These are phyloP conservation scores for Orbicella faveolata DNA, from an alignment of 64 coral and sea anemone species.

Conservation along the genomic window DNA sequence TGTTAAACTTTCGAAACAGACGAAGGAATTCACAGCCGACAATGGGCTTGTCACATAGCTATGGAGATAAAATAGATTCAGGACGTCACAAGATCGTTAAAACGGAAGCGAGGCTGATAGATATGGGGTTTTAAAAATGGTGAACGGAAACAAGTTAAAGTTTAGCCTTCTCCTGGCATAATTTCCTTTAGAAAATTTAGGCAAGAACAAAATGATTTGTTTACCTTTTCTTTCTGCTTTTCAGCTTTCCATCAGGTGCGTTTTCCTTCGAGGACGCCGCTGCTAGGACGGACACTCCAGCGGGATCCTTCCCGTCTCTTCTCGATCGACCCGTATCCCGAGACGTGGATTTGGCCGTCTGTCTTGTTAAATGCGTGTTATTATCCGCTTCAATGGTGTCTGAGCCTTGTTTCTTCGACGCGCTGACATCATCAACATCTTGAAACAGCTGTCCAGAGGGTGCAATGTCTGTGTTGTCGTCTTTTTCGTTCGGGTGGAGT, in stretches of 20 bases:
- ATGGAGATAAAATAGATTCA: background rate
- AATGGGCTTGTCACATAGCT: background rate
- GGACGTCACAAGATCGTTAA: too few relatives aligned
- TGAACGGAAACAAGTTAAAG: too few relatives aligned
- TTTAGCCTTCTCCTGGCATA: background rate
- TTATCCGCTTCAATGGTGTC: background rate
- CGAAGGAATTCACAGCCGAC: background rate
- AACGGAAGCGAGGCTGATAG: too few relatives aligned
- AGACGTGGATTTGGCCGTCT: background rate
- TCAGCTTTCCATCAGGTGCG: background rate
- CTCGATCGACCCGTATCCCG: background rate
- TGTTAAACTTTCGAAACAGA: background rate
- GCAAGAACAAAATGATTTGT: background rate
- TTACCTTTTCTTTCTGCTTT: slow-evolving; percentile 4
- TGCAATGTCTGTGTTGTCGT: background rate
- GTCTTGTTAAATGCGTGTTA: background rate
- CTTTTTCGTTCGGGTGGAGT: background rate
- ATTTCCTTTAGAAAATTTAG: background rate
- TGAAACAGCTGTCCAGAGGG: background rate
- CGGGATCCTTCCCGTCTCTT: background rate
- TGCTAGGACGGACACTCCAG: background rate
- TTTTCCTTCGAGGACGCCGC: background rate
- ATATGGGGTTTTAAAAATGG: too few relatives aligned
- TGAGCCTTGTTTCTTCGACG: background rate
- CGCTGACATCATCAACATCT: background rate